Base-by-base conservation (phyloP, 92 coral and sea anemone genomes). In the Zoanthus solanderi region DNA sequence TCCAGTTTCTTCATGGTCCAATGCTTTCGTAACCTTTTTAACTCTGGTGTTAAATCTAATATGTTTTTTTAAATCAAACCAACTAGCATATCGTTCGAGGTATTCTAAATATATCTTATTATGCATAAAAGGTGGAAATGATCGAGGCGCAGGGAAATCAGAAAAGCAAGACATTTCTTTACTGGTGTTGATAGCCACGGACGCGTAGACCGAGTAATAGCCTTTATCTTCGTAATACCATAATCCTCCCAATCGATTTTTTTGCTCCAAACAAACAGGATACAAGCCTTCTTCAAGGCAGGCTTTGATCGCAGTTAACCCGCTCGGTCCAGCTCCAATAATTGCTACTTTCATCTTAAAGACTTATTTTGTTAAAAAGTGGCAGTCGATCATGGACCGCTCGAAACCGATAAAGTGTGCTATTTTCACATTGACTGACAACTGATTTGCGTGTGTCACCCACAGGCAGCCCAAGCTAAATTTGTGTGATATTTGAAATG, bases 241-340 rank as follows among this genome's bases (percentile, higher is more conserved):
- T 88, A 93, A 78, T 1, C 95, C 95, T 9, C 95, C 95, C 7
- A 93, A 46, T 50, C 89, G 71, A 52, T 54, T 72, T 71, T 93
- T 91, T 58, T 89, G 93, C 78, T 93, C 95, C 72, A 90, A 93
- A 65, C 96, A 93, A 1, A 93, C 90, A 9, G 94, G 96, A 61
- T 69, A 88, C 44, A 93, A 69, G 75, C 91, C 84, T 77, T 93
- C 94, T 46, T 93, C 96, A 16, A 93, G 58, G 75, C 96, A 93
- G 18, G 94, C 84, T 78, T 93, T 93, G 84, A 93, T 93, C 0
- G 92, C 71, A 1, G 94, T 72, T 1, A 93, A 63, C 4, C 96
- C 96, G 60, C 96, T 93, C 28, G 89, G 87, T 1, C 96, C 96
- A 13, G 86, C 89, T 23, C 96, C 96, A 73, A 93, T 77, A 6